A percentile compares a stretch with the other conserved stretches of the same genome.
phyloP scores from a whole-genome alignment of 1,140 invertebrate genomes.

The Radopholus similis region DNA sequence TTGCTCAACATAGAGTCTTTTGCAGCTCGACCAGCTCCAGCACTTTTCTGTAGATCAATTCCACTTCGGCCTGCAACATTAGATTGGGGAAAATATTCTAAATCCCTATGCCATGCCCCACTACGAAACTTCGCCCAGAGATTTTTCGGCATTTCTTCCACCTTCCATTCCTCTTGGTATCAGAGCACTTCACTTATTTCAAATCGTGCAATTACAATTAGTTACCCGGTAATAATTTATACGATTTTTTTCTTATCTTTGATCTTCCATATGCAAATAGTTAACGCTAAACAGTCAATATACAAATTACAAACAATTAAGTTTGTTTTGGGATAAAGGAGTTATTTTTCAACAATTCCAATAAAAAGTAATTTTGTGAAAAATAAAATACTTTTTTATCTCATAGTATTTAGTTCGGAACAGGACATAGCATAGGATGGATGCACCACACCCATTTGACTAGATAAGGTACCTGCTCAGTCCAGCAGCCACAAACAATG shows the following conservation, averaged over 20 bases:
- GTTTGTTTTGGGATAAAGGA: too few species aligned
- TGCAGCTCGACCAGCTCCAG: conserved; percentile 37
- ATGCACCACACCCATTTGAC: too few species aligned
- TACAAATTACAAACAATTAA: background rate
- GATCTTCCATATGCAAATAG: too few species aligned
- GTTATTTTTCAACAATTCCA: background rate
- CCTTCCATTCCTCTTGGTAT: too few species aligned
- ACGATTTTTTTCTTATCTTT: too few species aligned
- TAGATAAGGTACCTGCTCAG: conserved; percentile 26
- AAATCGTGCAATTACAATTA: too few species aligned
- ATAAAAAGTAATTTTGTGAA: background rate
- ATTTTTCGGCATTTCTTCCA: too few species aligned
- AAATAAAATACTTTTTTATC: background rate
- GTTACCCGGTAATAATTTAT: too few species aligned
- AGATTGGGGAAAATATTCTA: background rate
- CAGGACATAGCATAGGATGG: too few species aligned
- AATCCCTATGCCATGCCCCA: too few species aligned
- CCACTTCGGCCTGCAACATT: conserved; percentile 37
- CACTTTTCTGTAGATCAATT: conserved; percentile 46
- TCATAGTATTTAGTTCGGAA: background rate
- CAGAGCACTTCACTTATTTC: too few species aligned
- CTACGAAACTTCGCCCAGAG: too few species aligned
- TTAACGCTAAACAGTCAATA: background rate
- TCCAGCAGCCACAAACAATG: conserved; percentile 38
- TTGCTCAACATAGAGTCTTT: conserved; percentile 1